Base-by-base conservation (phyloP, 2,113 vertebrate species). In the Onychostoma macrolepis region DNA sequence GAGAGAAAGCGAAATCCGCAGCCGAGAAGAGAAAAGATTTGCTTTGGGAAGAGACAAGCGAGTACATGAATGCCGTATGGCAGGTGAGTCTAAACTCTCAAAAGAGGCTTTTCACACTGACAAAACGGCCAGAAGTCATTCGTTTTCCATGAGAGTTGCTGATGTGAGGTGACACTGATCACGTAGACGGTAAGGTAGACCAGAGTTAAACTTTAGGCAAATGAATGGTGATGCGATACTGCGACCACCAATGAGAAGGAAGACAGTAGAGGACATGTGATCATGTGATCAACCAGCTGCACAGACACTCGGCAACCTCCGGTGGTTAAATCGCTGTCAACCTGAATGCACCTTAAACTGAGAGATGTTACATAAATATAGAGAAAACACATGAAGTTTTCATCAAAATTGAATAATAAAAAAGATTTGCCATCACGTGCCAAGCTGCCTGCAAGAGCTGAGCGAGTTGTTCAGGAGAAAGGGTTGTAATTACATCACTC, bases 1-100 rank as follows among this genome's bases (percentile, higher is more conserved):
- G 79, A 80, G 36, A 75, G 38, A 75, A 75, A 61, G 4, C 38
- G 3, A 45, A 81, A 65, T 65, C 15, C 4, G 41, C 58, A 45
- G 79, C 58, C 1, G 38, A 81, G 58, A 45, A 38, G n/a, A 81
- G 24, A 81, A 43, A 65, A 43, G 79, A 81, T 81, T 79, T 81
- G 79, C 61, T 43, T 43, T 1, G 8, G 38, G 58, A 75, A 75
- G 41, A 45, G 79, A 28, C 56, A 4, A 43, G 24, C 24, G 4
- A 65, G 58, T 9, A 19, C 13, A 43, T 65, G 53, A 61, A 80
- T 80, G 13, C 0, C 13, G 33, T 38, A 11, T 36, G 50, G 28
- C 76, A 75, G 72, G 72, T 75, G 41, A 36, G 19, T 36, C 50
- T 38, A 36, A 53, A 80, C 19, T 15, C 6, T 36, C 33, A 61